Evolutionary conservation across 2,797 vertebrate genomes (phyloP).

Genomic region (Diplodus sargus): DNA sequence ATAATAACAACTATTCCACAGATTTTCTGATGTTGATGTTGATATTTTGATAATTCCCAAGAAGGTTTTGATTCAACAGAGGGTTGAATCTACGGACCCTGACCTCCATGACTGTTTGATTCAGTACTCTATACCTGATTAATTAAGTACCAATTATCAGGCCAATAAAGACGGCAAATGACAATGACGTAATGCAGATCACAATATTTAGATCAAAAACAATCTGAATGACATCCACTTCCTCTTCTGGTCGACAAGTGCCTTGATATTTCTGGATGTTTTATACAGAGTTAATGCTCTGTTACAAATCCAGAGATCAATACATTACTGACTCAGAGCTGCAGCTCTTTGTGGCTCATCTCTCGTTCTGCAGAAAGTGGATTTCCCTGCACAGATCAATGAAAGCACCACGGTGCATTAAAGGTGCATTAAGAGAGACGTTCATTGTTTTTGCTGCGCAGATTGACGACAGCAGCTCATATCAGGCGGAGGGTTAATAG

Average conservation of each 20-base stretch:
- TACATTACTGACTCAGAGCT: constrained; percentile 21
- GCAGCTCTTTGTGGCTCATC: constrained; percentile 35
- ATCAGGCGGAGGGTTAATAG: constrained; percentile 12
- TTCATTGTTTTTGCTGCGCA: constrained; percentile 9
- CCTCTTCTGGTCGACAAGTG: not conserved
- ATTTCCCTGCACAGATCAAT: constrained; percentile 53
- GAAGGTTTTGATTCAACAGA: not conserved
- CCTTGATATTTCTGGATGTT: not conserved
- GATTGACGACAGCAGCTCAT: constrained; percentile 28
- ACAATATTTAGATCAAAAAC: constrained; percentile 3
- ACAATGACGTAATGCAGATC: not conserved
- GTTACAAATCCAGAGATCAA: constrained; percentile 31
- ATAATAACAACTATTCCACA: not conserved
- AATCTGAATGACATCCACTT: not conserved
- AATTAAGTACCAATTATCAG: not conserved
- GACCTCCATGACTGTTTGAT: not conserved
- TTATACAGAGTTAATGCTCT: constrained; percentile 15
- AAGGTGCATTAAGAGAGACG: constrained; percentile 57
- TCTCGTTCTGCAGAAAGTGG: constrained; percentile 33
- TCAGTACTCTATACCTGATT: not conserved
- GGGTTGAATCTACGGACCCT: not conserved
- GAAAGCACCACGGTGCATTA: constrained; percentile 48
- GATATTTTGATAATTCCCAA: not conserved
- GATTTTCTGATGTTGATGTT: not conserved
- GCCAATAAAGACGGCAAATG: not conserved